Evolutionary conservation across 2,113 vertebrate genomes (phyloP), one percentile per base, ranked within the genome.

Genomic region (Macquaria ambigua): DNA sequence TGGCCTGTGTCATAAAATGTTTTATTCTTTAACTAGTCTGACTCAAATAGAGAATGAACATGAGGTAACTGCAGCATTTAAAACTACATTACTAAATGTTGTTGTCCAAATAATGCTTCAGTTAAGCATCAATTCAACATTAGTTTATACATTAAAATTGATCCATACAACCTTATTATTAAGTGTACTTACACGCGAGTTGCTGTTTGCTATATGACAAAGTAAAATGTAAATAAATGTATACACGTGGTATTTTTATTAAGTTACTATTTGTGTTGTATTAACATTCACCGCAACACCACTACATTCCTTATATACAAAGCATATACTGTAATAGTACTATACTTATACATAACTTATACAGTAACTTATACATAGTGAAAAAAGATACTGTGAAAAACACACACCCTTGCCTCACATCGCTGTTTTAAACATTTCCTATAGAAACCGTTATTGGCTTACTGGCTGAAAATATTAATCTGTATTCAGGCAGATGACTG

Each of bases 401-500:
- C 1, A 23, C 4, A 43, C 12, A 62, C 6, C 20, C n/a, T 66
- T 34, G 8, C 39, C 1, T 53, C 34, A 46, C n/a, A n/a, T n/a
- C 28, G 23, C 18, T 59, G 61, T 64, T 73, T 82, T 4, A 72
- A 66, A 82, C 48, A 41, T 76, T 28, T 64, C 37, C 21, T 21
- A 66, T 59, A 56, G 28, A 66, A 74, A n/a, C 23, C 21, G 18
- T 41, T 48, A 76, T 55, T 79, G 61, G 43, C 67, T 75, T 81
- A 43, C 41, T 80, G 71, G 28, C 16, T 48, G 70, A 64, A 75
- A 81, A 85, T 83, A 77, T 46, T 0, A 87, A 83, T 83, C 63
- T 70, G 82, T 78, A 84, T 92, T 89, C 83, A 85, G 74, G 81
- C 78, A 84, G 81, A 75, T 75, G 77, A 72, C 62, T 84, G 68